Conservation (phyloP, 2,113 vertebrate genomes). For the Lynx canadensis region DNA sequence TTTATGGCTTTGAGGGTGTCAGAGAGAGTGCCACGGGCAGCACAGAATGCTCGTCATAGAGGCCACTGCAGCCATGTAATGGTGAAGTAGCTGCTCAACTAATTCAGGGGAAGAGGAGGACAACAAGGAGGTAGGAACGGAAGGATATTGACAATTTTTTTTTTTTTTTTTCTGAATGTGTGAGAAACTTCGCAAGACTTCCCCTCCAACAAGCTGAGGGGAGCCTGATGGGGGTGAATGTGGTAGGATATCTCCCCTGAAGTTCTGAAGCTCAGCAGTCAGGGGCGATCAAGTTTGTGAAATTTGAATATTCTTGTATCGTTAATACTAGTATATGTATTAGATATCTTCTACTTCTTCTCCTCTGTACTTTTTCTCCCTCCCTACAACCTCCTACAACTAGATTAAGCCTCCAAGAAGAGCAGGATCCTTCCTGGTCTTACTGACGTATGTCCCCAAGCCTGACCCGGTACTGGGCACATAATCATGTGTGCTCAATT, state of each 20-base stretch:
- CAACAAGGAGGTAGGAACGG: neutral
- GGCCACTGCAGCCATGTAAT: too few relatives aligned
- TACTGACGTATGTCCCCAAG: neutral
- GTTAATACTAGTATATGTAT: neutral
- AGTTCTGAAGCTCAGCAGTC: neutral
- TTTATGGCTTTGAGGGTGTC: neutral
- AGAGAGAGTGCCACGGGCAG: neutral
- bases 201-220: neutral
- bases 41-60: neutral
- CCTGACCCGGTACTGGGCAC: neutral
- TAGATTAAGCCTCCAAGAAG: neutral
- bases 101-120: neutral
- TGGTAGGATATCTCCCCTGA: neutral
- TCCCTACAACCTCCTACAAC: neutral
- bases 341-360: neutral
- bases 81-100: neutral
- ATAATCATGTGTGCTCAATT: neutral
- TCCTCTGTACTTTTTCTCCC: neutral
- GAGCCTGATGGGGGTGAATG: rapidly evolving
- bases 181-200: neutral
- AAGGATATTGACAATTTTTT: neutral
- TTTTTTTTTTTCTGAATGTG: neutral
- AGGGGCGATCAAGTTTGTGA: neutral
- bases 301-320: neutral
- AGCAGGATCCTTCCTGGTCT: neutral